Percentiles rank a stretch among this genome's conserved stretches.
Evolutionary conservation across 2,888 invertebrate genomes (phyloP).

Genomic region (Elegia similella): DNA sequence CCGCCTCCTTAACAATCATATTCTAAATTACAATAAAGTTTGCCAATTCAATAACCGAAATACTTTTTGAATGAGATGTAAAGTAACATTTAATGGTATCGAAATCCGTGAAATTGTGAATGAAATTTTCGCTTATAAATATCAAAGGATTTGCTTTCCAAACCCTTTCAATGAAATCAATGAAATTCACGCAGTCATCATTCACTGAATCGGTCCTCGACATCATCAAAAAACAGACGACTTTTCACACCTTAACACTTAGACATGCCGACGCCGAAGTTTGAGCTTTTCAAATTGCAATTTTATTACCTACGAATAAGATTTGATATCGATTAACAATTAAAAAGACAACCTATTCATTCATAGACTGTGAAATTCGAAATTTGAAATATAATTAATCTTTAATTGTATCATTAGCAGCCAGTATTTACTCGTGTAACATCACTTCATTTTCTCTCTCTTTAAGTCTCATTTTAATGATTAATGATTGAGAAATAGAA

Average conservation of each 20-base stretch:
- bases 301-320: neutral
- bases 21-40: neutral
- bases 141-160: constrained; percentile 25
- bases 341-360: constrained; percentile 43
- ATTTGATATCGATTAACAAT: neutral
- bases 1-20: neutral
- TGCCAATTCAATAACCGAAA: constrained; percentile 16
- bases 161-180: constrained; percentile 39
- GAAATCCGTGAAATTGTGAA: constrained; percentile 56
- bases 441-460: constrained; percentile 78
- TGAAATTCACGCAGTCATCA: constrained; percentile 48
- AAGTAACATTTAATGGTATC: constrained; percentile 46
- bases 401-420: constrained; percentile 75
- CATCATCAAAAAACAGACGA: constrained; percentile 30
- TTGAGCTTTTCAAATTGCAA: neutral
- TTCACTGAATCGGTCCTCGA: constrained; percentile 38
- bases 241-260: constrained; percentile 36
- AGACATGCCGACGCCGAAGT: constrained; percentile 57
- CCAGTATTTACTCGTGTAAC: constrained; percentile 68
- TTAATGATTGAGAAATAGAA: constrained; percentile 62
- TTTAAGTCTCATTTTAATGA: constrained; percentile 80
- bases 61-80: constrained; percentile 35
- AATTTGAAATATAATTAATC: constrained; percentile 71
- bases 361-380: constrained; percentile 55
- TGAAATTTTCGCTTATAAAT: constrained; percentile 32